phyloP scores from a whole-genome alignment of 2,113 vertebrate species.

The Lampris incognitus region DNA sequence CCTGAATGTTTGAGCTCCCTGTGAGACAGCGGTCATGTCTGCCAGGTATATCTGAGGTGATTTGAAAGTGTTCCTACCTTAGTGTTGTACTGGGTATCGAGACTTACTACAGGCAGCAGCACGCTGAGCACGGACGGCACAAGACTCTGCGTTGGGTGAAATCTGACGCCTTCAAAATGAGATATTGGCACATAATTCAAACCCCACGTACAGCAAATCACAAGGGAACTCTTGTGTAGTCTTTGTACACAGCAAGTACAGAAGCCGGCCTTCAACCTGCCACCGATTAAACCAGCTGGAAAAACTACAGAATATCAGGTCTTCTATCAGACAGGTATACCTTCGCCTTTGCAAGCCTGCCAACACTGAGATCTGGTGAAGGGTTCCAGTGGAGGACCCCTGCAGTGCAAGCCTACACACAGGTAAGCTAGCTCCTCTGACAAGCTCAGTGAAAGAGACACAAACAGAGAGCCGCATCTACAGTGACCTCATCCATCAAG shows the following conservation, averaged over 20 bases:
- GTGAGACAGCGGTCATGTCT: background rate
- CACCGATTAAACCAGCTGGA: background rate
- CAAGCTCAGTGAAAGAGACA: constrained; percentile 32
- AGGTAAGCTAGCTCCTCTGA: constrained; percentile 37
- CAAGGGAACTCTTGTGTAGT: constrained; percentile 2
- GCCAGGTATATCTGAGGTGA: background rate
- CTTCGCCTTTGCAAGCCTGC: constrained; percentile 9
- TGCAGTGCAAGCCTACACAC: constrained; percentile 6
- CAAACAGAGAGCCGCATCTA: constrained; percentile 41
- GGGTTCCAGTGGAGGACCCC: constrained; percentile 33
- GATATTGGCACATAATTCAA: background rate
- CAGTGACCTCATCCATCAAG: constrained; percentile 54
- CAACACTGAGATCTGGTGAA: constrained; percentile 24
- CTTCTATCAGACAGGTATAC: constrained; percentile 31
- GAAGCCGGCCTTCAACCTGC: constrained; percentile 6
- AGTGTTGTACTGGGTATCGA: background rate
- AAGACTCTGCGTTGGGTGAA: constrained; percentile 1
- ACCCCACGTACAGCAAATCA: constrained; percentile 9
- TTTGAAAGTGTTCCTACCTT: background rate
- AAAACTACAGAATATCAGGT: background rate
- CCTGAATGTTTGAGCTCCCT: background rate
- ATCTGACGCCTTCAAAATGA: constrained; percentile 7
- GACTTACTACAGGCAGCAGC: background rate
- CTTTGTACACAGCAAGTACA: background rate
- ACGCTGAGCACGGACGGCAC: background rate